phyloP scores from a whole-genome alignment of 1,140 invertebrate genomes.

The Listronotus oregonensis region DNA sequence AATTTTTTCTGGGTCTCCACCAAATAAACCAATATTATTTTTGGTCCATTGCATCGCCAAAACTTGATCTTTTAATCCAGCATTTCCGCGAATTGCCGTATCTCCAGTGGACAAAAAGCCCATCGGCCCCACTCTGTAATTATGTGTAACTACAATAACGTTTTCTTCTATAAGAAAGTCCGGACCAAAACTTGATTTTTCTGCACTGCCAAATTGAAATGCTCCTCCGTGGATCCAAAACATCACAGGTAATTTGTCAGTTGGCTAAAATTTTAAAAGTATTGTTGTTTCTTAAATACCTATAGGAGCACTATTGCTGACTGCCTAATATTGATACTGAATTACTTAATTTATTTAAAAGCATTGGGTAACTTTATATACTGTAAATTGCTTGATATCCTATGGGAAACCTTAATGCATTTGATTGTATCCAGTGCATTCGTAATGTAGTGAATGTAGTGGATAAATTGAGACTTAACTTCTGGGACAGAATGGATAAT shows the following conservation, averaged over 20 bases:
- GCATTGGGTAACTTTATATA: too few relatives aligned
- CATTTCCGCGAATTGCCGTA: neutral
- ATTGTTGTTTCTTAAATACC: too few relatives aligned
- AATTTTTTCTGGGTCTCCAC: constrained; percentile 4
- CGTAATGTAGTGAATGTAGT: too few relatives aligned
- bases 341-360: too few relatives aligned
- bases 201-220: neutral
- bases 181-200: constrained; percentile 52
- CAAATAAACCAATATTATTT: constrained; percentile 1
- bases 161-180: constrained; percentile 62
- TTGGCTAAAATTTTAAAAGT: too few relatives aligned
- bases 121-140: constrained; percentile 65
- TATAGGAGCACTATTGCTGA: too few relatives aligned
- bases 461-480: too few relatives aligned
- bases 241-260: constrained; percentile 52
- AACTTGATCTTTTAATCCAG: constrained; percentile 5
- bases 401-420: too few relatives aligned
- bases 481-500: too few relatives aligned
- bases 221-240: constrained; percentile 61
- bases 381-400: too few relatives aligned
- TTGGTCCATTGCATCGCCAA: constrained; percentile 1
- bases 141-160: constrained; percentile 65
- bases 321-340: too few relatives aligned
- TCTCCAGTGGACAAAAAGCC: constrained; percentile 47
- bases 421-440: too few relatives aligned